phyloP scores from a whole-genome alignment of 2,797 vertebrate species.

The Melanotaenia parkinsoni region DNA sequence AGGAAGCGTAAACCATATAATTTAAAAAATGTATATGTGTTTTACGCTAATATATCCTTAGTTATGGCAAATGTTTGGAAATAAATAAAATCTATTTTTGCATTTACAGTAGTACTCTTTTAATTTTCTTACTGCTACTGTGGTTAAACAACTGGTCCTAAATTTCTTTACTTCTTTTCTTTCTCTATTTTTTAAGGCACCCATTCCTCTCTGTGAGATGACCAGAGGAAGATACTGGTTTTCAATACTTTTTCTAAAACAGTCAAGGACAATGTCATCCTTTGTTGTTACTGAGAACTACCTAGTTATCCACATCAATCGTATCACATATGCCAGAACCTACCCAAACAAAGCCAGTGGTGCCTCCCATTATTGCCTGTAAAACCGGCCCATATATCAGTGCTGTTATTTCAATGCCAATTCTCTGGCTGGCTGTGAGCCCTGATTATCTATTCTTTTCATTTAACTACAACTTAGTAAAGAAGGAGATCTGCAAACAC shows the following conservation, averaged over 20 bases:
- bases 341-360: conserved; percentile 61
- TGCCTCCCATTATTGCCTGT: conserved; percentile 43
- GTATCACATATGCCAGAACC: conserved; percentile 35
- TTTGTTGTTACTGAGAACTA: conserved; percentile 43
- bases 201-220: conserved; percentile 7
- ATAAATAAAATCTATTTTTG: neutral
- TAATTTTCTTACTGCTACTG: neutral
- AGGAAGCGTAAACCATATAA: neutral
- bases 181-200: neutral
- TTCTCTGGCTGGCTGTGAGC: conserved; percentile 40
- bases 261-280: conserved; percentile 12
- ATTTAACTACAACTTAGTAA: conserved; percentile 43
- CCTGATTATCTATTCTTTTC: conserved; percentile 45
- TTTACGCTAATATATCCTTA: neutral
- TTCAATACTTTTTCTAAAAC: conserved; percentile 21
- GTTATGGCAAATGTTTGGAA: neutral
- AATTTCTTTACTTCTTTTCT: neutral
- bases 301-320: conserved; percentile 39
- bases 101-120: neutral
- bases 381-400: conserved; percentile 51
- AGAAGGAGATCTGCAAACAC: conserved; percentile 47
- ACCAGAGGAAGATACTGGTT: conserved; percentile 9
- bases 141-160: neutral
- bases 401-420: conserved; percentile 50
- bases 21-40: neutral